Percentiles rank a stretch among this genome's conserved stretches.
Conservation (phyloP, 37 sponge, comb jelly and placozoan genomes). For the Hormiphora californensis region DNA sequence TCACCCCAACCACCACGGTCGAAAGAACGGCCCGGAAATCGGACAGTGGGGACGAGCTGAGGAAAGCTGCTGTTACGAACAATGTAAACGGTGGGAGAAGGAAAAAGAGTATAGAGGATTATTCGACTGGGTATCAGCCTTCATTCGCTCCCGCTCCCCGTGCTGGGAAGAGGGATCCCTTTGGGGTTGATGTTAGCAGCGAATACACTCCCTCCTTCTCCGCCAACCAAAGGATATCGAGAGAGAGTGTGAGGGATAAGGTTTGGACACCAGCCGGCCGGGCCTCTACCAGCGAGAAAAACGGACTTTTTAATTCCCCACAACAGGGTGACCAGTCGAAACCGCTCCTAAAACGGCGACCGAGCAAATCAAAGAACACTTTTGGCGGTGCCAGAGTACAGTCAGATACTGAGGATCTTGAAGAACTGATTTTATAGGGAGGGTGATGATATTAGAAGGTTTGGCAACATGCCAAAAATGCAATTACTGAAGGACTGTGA, state of each 20-base stretch:
- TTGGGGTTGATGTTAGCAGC: neutral
- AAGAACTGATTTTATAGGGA: slow-evolving; percentile 3
- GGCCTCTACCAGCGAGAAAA: slow-evolving; percentile 34
- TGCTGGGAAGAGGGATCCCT: slow-evolving; percentile 13
- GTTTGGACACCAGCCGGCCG: slow-evolving; percentile 37
- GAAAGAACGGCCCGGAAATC: neutral
- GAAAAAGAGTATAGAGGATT: neutral
- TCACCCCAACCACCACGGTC: too few species aligned
- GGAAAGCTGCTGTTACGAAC: neutral
- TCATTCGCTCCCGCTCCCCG: neutral
- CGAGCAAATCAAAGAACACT: slow-evolving; percentile 20
- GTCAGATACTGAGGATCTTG: slow-evolving; percentile 32
- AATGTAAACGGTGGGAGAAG: neutral
- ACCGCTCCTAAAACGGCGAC: neutral
- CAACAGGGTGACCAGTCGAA: neutral
- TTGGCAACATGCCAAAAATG: too few species aligned
- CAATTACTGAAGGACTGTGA: too few species aligned
- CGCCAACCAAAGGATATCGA: slow-evolving; percentile 38
- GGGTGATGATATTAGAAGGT: too few species aligned
- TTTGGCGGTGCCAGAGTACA: too few species aligned
- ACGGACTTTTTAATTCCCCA: slow-evolving; percentile 17
- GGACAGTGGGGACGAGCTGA: neutral
- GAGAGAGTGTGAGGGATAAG: neutral
- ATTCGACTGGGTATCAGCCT: slow-evolving; percentile 6
- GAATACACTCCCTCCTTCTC: slow-evolving; percentile 46